Evolutionary conservation across 2,888 invertebrate species (phyloP).

Genomic region (Eurytoma adleriae): DNA sequence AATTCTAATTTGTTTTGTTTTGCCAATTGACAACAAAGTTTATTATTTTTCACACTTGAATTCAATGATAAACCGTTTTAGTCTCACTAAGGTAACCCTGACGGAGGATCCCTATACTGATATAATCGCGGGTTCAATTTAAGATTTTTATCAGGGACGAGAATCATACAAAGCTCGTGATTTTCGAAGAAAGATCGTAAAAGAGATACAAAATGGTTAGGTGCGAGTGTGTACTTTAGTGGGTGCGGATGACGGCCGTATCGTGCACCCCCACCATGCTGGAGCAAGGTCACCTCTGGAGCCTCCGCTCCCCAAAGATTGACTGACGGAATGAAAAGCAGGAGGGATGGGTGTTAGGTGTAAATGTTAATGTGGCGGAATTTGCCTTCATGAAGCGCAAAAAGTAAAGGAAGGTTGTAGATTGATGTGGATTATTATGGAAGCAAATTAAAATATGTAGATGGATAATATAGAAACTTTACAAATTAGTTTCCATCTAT

Average conservation of each 20-base stretch:
- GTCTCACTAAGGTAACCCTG: too few species aligned
- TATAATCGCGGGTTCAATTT: neutral
- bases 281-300: constrained; percentile 68
- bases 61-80: too few species aligned
- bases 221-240: constrained; percentile 56
- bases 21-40: too few species aligned
- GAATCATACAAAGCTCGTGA: constrained; percentile 18
- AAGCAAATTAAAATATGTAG: too few species aligned
- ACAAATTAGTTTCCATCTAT: too few species aligned
- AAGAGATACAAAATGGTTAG: neutral
- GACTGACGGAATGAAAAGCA: too few species aligned
- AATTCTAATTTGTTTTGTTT: neutral
- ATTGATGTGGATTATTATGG: too few species aligned
- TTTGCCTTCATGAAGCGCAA: neutral
- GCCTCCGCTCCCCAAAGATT: too few species aligned
- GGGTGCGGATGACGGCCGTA: constrained; percentile 60
- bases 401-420: too few species aligned
- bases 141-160: constrained; percentile 25
- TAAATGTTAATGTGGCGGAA: neutral
- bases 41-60: too few species aligned
- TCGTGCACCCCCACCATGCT: constrained; percentile 65
- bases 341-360: neutral
- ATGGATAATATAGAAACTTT: too few species aligned
- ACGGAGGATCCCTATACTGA: too few species aligned
- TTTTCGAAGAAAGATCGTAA: neutral